These are phyloP conservation scores for Limnephilus lunatus DNA, from an alignment of 2,888 invertebrate genomes.

Conservation along the genomic window DNA sequence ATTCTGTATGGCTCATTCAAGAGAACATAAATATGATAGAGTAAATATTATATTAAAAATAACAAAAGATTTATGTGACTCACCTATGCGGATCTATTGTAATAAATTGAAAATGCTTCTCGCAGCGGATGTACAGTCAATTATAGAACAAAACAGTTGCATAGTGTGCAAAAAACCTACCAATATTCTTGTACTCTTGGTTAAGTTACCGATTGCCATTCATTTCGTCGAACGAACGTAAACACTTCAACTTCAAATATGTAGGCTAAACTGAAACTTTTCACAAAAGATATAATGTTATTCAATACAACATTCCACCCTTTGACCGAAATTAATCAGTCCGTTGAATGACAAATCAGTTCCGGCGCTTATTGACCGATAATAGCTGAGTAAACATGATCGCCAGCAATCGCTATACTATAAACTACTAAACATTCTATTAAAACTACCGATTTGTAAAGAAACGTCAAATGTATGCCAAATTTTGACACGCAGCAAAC, in stretches of 20 bases:
- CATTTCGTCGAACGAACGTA: background rate
- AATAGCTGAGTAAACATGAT: background rate
- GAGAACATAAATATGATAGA: background rate
- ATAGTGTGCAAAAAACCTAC: background rate
- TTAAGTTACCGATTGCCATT: background rate
- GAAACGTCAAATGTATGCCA: background rate
- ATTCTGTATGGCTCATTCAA: background rate
- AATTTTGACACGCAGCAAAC: conserved; percentile 2
- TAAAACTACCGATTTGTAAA: background rate
- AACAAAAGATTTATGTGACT: background rate
- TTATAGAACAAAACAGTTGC: background rate
- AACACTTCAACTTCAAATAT: background rate
- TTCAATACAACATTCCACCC: background rate
- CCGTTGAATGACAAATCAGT: background rate
- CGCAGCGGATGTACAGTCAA: background rate
- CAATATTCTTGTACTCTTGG: background rate
- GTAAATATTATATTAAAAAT: background rate
- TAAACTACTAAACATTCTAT: too few species aligned
- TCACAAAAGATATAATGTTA: background rate
- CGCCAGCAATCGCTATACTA: background rate
- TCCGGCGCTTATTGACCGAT: background rate
- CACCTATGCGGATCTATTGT: background rate
- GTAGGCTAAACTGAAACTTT: background rate
- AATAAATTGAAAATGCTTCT: background rate
- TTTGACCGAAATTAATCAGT: background rate